These are phyloP conservation scores for Varanus salvator DNA, from an alignment of 2,113 vertebrate species.

Conservation along the genomic window DNA sequence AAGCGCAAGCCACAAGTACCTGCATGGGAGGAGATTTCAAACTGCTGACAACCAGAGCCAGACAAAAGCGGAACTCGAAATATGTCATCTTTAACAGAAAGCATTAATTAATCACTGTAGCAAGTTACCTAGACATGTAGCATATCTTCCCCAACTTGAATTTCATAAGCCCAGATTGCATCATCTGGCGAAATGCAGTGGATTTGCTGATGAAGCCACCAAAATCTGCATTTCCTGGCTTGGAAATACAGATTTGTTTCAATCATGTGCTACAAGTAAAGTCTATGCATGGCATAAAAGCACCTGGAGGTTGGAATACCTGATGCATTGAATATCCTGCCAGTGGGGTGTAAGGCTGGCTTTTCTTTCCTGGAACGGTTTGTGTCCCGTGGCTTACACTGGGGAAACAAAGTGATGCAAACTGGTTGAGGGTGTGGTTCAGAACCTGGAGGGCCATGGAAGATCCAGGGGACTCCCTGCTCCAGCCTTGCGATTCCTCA, in stretches of 20 bases:
- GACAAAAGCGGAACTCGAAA: neutral
- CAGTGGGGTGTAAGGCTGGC: too few species aligned
- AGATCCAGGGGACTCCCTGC: too few species aligned
- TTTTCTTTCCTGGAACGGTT: too few species aligned
- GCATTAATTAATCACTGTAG: slow-evolving; percentile 15
- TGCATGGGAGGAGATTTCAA: slow-evolving; percentile 3
- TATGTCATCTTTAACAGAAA: slow-evolving; percentile 1
- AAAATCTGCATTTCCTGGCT: neutral
- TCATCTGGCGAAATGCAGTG: neutral
- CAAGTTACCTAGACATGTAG: neutral
- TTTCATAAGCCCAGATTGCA: neutral
- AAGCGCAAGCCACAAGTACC: neutral
- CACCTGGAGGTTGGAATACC: too few species aligned
- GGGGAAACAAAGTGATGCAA: too few species aligned
- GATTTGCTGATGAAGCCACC: neutral
- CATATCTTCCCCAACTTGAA: neutral
- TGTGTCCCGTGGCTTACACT: too few species aligned
- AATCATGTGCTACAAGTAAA: too few species aligned
- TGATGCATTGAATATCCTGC: too few species aligned
- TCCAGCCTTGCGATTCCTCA: too few species aligned
- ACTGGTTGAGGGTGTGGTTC: too few species aligned
- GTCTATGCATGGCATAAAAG: too few species aligned
- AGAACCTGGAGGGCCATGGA: too few species aligned
- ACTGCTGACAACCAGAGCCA: slow-evolving; percentile 1
- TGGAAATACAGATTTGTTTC: neutral